Conservation (phyloP, 2,888 invertebrate species). For the Meteorus cinctellus region DNA sequence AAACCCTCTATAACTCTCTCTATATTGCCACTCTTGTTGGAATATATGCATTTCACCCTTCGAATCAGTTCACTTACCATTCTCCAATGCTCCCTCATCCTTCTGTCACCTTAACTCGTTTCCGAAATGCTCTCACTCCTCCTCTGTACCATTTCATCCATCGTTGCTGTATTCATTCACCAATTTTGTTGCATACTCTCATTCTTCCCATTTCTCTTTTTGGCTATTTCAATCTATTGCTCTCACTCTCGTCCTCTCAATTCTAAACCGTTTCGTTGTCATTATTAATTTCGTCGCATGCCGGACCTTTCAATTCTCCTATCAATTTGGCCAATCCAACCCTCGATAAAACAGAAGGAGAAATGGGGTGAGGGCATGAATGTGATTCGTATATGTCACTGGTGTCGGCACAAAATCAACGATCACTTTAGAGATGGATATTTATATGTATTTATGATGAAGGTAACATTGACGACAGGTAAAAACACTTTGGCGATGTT, state of each 20-base stretch:
- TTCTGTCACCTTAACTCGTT: neutral
- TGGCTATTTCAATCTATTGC: neutral
- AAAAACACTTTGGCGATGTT: slow-evolving; percentile 27
- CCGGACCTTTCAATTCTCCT: slow-evolving; percentile 40
- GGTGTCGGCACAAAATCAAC: slow-evolving; percentile 23
- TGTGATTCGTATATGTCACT: neutral
- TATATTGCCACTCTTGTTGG: slow-evolving; percentile 25
- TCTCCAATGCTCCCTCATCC: neutral
- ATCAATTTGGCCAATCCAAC: slow-evolving; percentile 43
- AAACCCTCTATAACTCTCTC: slow-evolving; percentile 15
- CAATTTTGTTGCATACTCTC: slow-evolving; percentile 1
- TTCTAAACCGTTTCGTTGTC: slow-evolving; percentile 23
- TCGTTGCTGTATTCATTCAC: neutral
- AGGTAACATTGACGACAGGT: slow-evolving; percentile 26
- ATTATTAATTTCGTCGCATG: slow-evolving; percentile 33
- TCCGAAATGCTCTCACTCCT: neutral
- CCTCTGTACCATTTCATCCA: slow-evolving; percentile 4
- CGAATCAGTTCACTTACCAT: neutral
- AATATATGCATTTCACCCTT: slow-evolving; percentile 43
- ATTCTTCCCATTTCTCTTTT: neutral
- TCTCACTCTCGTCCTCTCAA: neutral
- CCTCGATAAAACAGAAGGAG: neutral
- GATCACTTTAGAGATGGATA: slow-evolving; percentile 3
- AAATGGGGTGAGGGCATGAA: neutral
- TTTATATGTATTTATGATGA: slow-evolving; percentile 7